Evolutionary conservation across 1,140 invertebrate genomes (phyloP).

Genomic region (Sycobia sp.): DNA sequence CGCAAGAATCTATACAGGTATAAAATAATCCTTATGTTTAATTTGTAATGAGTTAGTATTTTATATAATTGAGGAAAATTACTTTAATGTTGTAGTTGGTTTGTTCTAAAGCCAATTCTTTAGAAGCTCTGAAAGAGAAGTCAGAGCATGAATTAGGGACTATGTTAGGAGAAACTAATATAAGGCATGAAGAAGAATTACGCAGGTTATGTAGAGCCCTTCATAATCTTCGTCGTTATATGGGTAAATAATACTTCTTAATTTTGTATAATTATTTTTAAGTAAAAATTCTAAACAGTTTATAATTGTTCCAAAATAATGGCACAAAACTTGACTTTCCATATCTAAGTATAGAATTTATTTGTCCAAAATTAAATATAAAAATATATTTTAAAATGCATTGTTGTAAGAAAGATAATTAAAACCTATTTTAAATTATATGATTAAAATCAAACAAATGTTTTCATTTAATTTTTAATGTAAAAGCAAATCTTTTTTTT

Average conservation of each 20-base stretch:
- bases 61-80: neutral
- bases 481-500: neutral
- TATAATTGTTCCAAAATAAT: too few relatives aligned
- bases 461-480: too few relatives aligned
- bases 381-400: too few relatives aligned
- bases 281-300: too few relatives aligned
- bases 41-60: neutral
- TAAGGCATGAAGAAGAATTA: conserved; percentile 77
- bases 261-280: too few relatives aligned
- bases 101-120: conserved; percentile 67
- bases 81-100: conserved; percentile 51
- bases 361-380: too few relatives aligned
- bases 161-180: conserved; percentile 70
- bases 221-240: conserved; percentile 83
- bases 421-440: too few relatives aligned
- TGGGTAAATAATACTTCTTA: conserved; percentile 70
- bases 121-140: conserved; percentile 82
- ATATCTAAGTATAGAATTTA: too few relatives aligned
- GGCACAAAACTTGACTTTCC: too few relatives aligned
- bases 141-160: conserved; percentile 80
- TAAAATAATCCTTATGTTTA: conserved; percentile 8
- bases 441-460: too few relatives aligned
- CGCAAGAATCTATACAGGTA: conserved; percentile 74
- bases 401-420: too few relatives aligned
- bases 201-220: conserved; percentile 80